phyloP scores from a whole-genome alignment of 1,140 invertebrate species.

The Panagrolaimus sp. region DNA sequence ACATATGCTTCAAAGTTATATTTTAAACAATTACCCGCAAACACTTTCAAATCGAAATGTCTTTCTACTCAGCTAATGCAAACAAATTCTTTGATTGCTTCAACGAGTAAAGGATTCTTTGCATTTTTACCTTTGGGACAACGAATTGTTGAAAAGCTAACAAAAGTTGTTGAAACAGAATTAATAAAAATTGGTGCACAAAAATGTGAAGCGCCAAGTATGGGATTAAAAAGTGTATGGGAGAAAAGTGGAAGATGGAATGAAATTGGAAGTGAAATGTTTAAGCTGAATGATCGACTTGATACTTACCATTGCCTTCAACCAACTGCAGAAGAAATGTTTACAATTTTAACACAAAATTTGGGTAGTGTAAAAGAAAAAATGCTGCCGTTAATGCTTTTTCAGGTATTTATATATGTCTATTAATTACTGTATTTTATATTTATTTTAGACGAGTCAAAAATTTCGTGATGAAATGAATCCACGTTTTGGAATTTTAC shows the following conservation, averaged over 20 bases:
- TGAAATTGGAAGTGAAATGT: conserved; percentile 29
- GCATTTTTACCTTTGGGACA: conserved; percentile 38
- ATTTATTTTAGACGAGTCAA: conserved; percentile 64
- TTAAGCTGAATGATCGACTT: conserved; percentile 28
- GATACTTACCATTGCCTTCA: conserved; percentile 34
- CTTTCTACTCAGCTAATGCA: neutral
- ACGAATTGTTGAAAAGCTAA: conserved; percentile 35
- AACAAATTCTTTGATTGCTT: neutral
- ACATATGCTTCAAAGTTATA: neutral
- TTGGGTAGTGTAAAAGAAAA: conserved; percentile 18
- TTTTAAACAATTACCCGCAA: neutral
- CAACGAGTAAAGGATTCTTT: conserved; percentile 30
- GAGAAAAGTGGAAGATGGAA: conserved; percentile 28
- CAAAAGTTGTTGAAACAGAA: conserved; percentile 29
- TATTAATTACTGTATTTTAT: neutral
- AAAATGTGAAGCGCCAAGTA: conserved; percentile 27
- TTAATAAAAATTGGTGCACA: conserved; percentile 32
- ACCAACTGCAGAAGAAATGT: conserved; percentile 39
- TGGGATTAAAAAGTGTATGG: conserved; percentile 30
- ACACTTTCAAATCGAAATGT: neutral
- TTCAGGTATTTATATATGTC: conserved; percentile 26
- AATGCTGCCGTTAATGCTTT: conserved; percentile 32
- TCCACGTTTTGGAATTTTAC: conserved; percentile 73
- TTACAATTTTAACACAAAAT: conserved; percentile 18
- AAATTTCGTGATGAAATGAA: conserved; percentile 83